Evolutionary conservation across 2,797 vertebrate genomes (phyloP).

Genomic region (Alcedo quadribrachys): DNA sequence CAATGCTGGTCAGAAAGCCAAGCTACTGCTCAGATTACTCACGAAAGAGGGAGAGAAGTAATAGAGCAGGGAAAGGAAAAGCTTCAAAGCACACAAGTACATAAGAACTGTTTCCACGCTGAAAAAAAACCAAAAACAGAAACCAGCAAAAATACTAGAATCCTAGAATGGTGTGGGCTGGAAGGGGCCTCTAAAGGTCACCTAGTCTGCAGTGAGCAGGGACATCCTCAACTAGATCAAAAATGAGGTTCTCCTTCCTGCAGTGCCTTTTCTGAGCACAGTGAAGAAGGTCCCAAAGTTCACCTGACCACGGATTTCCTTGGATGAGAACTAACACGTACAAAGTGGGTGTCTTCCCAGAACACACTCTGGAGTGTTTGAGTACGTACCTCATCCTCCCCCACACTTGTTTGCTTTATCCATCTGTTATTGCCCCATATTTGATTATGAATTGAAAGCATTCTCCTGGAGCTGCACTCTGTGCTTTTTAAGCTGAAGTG

Average conservation of each 20-base stretch:
- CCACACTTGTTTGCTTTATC: conserved; percentile 67
- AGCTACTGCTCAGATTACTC: conserved; percentile 9
- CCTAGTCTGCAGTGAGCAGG: too few relatives aligned
- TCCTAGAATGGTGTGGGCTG: too few relatives aligned
- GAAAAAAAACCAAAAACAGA: not conserved
- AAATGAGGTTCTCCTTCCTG: not conserved
- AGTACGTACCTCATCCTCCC: conserved; percentile 48
- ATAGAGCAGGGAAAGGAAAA: not conserved
- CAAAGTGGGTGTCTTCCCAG: conserved; percentile 54
- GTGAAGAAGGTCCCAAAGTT: conserved; percentile 33
- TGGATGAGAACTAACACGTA: conserved; percentile 36
- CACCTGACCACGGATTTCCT: conserved; percentile 8
- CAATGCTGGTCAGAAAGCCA: not conserved
- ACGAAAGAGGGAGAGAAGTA: not conserved
- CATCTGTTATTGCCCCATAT: conserved; percentile 68
- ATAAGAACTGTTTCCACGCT: not conserved
- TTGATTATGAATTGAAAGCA: conserved; percentile 69
- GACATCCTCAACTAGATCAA: too few relatives aligned
- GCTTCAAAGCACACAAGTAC: not conserved
- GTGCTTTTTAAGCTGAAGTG: conserved; percentile 65
- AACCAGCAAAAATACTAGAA: too few relatives aligned
- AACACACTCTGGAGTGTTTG: conserved; percentile 40
- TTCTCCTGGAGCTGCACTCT: conserved; percentile 59
- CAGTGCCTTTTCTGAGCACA: not conserved
- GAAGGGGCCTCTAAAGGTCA: too few relatives aligned